Percentiles rank a stretch among this genome's conserved stretches.
phyloP scores from a whole-genome alignment of 92 coral and sea anemone genomes.

The Hydrozoanthus gracilis region DNA sequence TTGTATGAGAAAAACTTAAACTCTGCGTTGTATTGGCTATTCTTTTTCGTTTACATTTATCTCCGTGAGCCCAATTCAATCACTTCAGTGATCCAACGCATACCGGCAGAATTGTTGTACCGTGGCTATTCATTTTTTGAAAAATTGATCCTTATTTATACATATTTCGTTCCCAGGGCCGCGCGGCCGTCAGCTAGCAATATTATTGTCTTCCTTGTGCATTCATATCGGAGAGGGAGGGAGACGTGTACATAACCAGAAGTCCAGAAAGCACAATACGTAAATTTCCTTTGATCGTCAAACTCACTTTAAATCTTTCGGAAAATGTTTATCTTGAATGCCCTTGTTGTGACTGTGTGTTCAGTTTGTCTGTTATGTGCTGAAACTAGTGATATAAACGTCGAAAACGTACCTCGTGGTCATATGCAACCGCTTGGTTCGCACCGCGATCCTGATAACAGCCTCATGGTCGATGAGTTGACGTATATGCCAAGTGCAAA shows the following conservation, averaged over 20 bases:
- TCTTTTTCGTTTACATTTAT: no score
- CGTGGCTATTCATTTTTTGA: no score
- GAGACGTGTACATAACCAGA: background rate
- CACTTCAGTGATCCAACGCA: no score
- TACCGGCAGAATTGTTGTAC: no score
- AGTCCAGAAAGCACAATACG: background rate
- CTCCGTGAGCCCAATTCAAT: no score
- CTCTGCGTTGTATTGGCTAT: no score
- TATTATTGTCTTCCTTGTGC: background rate
- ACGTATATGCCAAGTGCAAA: conserved; percentile 75
- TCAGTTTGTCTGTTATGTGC: conserved; percentile 3
- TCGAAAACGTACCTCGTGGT: conserved; percentile 70
- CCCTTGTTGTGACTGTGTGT: background rate
- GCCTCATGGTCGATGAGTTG: conserved; percentile 76
- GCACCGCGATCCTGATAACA: conserved; percentile 80
- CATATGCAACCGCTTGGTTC: conserved; percentile 87
- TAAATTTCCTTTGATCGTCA: background rate
- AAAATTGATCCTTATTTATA: no score
- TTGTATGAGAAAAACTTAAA: no score
- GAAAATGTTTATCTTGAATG: conserved; percentile 3
- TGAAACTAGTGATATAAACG: conserved; percentile 29
- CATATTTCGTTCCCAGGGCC: background rate
- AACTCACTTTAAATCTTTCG: background rate
- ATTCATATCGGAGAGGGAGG: background rate
- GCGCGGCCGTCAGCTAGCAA: background rate